Percentiles rank a stretch among this genome's conserved stretches.
phyloP scores from a whole-genome alignment of 2,113 vertebrate genomes.

The Hypomesus transpacificus region DNA sequence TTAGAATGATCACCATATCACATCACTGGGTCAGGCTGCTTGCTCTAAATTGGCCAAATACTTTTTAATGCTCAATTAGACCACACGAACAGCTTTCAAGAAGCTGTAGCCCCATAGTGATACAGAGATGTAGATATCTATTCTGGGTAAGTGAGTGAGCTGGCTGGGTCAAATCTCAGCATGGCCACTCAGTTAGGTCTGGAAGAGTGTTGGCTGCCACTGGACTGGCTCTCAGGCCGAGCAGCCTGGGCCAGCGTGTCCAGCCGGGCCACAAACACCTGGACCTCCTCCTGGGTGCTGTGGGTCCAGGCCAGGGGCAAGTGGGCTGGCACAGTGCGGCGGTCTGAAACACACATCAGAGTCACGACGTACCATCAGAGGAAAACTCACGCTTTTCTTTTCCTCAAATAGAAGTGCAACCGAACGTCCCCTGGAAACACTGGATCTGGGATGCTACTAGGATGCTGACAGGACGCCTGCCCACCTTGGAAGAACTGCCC shows the following conservation, averaged over 20 bases:
- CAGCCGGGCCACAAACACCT: slow-evolving; percentile 58
- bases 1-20: too few relatives aligned
- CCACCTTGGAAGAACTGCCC: slow-evolving; percentile 71
- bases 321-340: slow-evolving; percentile 57
- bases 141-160: neutral
- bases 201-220: neutral
- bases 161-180: neutral
- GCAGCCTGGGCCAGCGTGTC: slow-evolving; percentile 52
- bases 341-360: slow-evolving; percentile 60
- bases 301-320: slow-evolving; percentile 70
- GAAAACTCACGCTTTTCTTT: too few relatives aligned
- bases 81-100: too few relatives aligned
- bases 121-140: neutral
- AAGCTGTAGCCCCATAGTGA: neutral
- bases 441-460: neutral
- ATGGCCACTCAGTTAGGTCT: neutral
- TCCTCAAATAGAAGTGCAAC: too few relatives aligned
- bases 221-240: slow-evolving; percentile 22
- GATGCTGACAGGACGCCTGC: neutral
- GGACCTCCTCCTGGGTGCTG: slow-evolving; percentile 55
- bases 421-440: too few relatives aligned
- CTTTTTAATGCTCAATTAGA: too few relatives aligned
- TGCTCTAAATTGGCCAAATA: too few relatives aligned
- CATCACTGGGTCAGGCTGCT: too few relatives aligned
- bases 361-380: too few relatives aligned